Evolutionary conservation across 2,888 invertebrate species (phyloP).

Genomic region (Leuctra nigra): DNA sequence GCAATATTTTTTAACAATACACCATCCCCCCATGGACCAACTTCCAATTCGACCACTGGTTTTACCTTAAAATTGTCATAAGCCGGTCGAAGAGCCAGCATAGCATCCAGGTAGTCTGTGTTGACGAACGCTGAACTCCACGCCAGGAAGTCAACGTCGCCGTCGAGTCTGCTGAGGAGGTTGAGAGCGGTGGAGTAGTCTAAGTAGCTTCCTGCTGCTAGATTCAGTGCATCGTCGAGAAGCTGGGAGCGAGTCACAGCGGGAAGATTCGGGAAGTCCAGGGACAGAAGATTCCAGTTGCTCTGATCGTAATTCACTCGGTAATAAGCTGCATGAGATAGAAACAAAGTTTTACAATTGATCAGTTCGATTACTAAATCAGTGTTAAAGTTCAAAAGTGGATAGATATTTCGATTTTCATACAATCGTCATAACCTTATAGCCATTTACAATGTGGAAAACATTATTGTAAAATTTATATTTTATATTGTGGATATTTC

Average conservation of each 20-base stretch:
- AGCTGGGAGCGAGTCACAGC: conserved; percentile 80
- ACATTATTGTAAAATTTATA: no score
- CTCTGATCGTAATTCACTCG: conserved; percentile 63
- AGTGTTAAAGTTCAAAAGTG: no score
- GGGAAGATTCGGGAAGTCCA: conserved; percentile 59
- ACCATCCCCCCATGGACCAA: no score
- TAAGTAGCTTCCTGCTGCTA: conserved; percentile 64
- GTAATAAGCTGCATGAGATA: conserved; percentile 49
- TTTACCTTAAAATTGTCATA: conserved; percentile 55
- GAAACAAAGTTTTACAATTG: conserved; percentile 12
- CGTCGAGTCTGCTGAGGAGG: conserved; percentile 41
- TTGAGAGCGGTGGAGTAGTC: conserved; percentile 46
- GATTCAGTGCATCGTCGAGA: conserved; percentile 76
- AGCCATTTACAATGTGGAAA: no score
- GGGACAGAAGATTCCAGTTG: conserved; percentile 63
- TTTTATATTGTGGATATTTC: no score
- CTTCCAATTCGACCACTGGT: no score
- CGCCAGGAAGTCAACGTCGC: conserved; percentile 51
- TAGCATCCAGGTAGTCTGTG: conserved; percentile 50
- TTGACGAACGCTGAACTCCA: conserved; percentile 52
- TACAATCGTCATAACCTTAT: no score
- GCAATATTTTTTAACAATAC: no score
- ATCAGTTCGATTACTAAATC: no score
- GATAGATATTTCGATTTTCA: no score
- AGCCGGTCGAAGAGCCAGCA: conserved; percentile 50